Percentiles rank a stretch among this genome's conserved stretches.
Conservation (phyloP, 2,888 invertebrate species). For the Magallana nippona region DNA sequence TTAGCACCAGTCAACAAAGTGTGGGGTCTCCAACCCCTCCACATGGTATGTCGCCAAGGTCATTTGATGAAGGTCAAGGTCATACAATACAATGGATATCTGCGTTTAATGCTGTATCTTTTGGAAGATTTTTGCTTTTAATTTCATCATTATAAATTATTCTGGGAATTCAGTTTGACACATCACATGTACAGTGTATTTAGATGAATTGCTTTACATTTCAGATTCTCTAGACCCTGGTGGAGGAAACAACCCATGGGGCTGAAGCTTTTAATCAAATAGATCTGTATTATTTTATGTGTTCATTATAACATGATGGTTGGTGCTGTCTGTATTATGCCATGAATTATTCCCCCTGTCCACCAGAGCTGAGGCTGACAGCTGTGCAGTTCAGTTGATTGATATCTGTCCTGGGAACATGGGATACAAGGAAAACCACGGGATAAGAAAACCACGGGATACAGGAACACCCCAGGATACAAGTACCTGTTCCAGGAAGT, state of each 20-base stretch:
- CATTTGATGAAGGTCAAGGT: not conserved
- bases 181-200: too few species aligned
- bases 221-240: conserved; percentile 65
- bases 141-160: too few species aligned
- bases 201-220: conserved; percentile 41
- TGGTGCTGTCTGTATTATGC: conserved; percentile 30
- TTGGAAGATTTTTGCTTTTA: too few species aligned
- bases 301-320: conserved; percentile 26
- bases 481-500: too few species aligned
- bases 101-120: too few species aligned
- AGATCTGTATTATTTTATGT: conserved; percentile 27
- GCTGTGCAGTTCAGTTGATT: not conserved
- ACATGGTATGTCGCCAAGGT: conserved; percentile 35
- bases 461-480: too few species aligned
- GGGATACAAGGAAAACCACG: too few species aligned
- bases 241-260: conserved; percentile 64
- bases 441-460: too few species aligned
- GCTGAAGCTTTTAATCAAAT: conserved; percentile 48
- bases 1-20: conserved; percentile 62
- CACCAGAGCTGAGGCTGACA: not conserved
- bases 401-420: not conserved
- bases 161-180: too few species aligned
- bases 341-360: conserved; percentile 5
- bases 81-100: too few species aligned
- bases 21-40: conserved; percentile 47